Conservation (phyloP, 2,113 vertebrate species). For the Cyprinus carpio region DNA sequence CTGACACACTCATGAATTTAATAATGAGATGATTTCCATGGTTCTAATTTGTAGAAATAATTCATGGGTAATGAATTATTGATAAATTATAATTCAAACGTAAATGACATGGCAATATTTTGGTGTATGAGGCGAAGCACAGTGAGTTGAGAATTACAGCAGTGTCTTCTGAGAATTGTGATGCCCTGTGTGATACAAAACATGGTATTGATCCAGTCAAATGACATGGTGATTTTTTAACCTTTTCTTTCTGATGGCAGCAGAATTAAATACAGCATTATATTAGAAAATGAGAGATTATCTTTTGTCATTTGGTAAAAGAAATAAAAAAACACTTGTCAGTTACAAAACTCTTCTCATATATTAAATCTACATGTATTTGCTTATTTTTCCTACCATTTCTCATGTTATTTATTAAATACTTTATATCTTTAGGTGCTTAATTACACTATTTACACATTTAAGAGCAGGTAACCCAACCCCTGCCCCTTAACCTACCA, state of each 20-base stretch:
- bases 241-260: not conserved
- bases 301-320: not conserved
- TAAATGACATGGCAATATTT: slow-evolving; percentile 39
- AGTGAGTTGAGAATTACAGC: slow-evolving; percentile 10
- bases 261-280: not conserved
- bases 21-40: slow-evolving; percentile 33
- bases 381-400: not conserved
- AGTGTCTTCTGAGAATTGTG: not conserved
- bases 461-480: too few species aligned
- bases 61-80: slow-evolving; percentile 50
- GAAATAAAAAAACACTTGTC: not conserved
- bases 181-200: not conserved
- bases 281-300: not conserved
- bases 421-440: not conserved
- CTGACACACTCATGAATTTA: slow-evolving; percentile 40
- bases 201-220: not conserved
- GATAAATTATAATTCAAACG: slow-evolving; percentile 47
- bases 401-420: not conserved
- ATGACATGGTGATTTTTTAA: not conserved
- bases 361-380: not conserved
- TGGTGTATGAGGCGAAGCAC: slow-evolving; percentile 1
- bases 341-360: not conserved
- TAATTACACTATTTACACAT: too few species aligned
- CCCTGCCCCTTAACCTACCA: too few species aligned
- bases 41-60: slow-evolving; percentile 45